A percentile compares a stretch with the other conserved stretches of the same genome.
phyloP scores from a whole-genome alignment of 2,113 vertebrate species.

The Stictonetta naevosa region DNA sequence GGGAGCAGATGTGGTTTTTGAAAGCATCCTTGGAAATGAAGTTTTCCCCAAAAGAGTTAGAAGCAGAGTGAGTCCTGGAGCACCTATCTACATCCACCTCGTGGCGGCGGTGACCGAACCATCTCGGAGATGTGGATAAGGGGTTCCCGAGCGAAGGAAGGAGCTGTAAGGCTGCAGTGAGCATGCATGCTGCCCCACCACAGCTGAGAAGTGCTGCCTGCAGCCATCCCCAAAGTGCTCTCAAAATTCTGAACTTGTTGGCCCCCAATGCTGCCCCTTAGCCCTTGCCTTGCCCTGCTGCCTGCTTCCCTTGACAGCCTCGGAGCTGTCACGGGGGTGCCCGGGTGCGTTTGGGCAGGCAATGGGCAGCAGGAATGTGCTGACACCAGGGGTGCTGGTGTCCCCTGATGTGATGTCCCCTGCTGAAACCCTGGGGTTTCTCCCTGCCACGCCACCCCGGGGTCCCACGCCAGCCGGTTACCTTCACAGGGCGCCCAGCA shows the following conservation, averaged over 20 bases:
- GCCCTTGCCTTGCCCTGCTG: not conserved
- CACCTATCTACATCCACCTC: rapidly evolving
- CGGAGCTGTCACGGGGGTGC: not conserved
- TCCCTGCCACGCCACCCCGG: rapidly evolving
- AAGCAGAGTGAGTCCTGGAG: not conserved
- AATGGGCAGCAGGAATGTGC: not conserved
- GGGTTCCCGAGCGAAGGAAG: not conserved
- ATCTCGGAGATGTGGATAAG: not conserved
- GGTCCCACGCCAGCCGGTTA: not conserved
- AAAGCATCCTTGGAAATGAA: not conserved
- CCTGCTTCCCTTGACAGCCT: not conserved
- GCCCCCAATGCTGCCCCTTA: rapidly evolving
- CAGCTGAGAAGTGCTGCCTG: not conserved
- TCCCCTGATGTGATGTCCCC: not conserved
- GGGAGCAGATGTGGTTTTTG: not conserved
- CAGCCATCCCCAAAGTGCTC: not conserved
- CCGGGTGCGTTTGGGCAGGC: not conserved
- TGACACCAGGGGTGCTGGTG: rapidly evolving
- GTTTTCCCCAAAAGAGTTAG: not conserved
- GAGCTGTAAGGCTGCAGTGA: not conserved
- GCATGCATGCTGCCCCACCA: not conserved
- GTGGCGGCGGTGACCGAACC: rapidly evolving
- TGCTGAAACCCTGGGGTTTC: too few relatives aligned
- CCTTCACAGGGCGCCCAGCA: not conserved
- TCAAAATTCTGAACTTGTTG: rapidly evolving